Conservation (phyloP, 2,797 vertebrate species). For the Epinephelus awoara region DNA sequence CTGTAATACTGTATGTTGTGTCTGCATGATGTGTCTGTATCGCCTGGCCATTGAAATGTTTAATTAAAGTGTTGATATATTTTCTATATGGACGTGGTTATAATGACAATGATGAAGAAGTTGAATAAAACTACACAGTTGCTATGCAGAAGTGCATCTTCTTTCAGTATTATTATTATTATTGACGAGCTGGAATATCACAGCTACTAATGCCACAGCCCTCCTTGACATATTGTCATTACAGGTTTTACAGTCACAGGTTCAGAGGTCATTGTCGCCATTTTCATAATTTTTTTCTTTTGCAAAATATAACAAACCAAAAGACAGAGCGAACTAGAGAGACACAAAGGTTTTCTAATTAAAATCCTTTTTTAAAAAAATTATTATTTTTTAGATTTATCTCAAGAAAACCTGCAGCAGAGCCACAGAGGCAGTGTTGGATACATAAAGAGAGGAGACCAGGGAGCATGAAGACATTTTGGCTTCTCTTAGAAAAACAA, state of each 20-base stretch:
- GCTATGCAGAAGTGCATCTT: constrained; percentile 62
- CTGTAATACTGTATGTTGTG: constrained; percentile 28
- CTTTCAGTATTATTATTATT: not conserved
- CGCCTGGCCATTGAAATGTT: constrained; percentile 34
- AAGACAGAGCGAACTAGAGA: not conserved
- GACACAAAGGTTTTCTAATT: not conserved
- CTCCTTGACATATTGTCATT: not conserved
- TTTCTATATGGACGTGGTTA: constrained; percentile 55
- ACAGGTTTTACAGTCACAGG: not conserved
- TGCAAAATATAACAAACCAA: not conserved
- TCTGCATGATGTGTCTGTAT: constrained; percentile 65
- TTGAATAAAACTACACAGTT: constrained; percentile 59
- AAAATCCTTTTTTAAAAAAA: not conserved
- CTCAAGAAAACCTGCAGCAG: not conserved
- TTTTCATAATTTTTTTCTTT: not conserved
- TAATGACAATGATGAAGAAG: constrained; percentile 8
- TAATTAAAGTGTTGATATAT: constrained; percentile 47
- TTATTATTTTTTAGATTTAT: not conserved
- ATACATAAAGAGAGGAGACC: not conserved
- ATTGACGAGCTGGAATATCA: not conserved
- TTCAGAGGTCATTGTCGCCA: not conserved
- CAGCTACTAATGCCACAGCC: not conserved
- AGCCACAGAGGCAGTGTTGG: not conserved
- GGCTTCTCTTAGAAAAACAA: no score
- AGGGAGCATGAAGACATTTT: no score